Evolutionary conservation across 2,888 invertebrate genomes (phyloP).

Genomic region (Megaustenia siamemsis): DNA sequence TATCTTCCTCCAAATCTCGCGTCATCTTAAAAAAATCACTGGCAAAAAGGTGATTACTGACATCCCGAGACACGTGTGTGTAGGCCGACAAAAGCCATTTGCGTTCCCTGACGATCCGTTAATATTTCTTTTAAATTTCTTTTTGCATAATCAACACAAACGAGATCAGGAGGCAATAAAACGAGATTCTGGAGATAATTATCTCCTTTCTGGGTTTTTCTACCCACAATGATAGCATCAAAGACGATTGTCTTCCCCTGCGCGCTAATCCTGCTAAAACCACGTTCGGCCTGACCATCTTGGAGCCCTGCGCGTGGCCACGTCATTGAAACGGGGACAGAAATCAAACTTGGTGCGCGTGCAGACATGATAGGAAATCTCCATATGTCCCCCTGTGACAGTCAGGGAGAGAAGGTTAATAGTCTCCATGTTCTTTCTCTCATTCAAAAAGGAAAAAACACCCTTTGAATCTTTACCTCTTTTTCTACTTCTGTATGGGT

Average conservation of each 20-base stretch:
- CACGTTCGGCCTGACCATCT: conserved; percentile 40
- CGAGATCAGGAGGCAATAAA: conserved; percentile 48
- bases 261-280: conserved; percentile 38
- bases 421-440: neutral
- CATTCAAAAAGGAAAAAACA: neutral
- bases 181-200: conserved; percentile 35
- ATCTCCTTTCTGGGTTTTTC: conserved; percentile 28
- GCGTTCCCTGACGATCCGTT: conserved; percentile 20
- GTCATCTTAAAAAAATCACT: neutral
- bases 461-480: no score
- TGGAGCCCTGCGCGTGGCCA: conserved; percentile 28
- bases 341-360: conserved; percentile 48
- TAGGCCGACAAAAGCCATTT: neutral
- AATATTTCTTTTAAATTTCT: conserved; percentile 42
- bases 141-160: conserved; percentile 43
- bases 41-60: neutral
- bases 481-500: no score
- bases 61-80: neutral
- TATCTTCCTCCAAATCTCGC: neutral
- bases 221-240: neutral
- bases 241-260: conserved; percentile 21
- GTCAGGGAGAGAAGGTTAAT: neutral
- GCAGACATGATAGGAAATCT: conserved; percentile 49
- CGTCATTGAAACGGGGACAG: conserved; percentile 12
- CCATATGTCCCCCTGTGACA: neutral